phyloP scores from a whole-genome alignment of 2,797 vertebrate species.

The Taeniopygia guttata region DNA sequence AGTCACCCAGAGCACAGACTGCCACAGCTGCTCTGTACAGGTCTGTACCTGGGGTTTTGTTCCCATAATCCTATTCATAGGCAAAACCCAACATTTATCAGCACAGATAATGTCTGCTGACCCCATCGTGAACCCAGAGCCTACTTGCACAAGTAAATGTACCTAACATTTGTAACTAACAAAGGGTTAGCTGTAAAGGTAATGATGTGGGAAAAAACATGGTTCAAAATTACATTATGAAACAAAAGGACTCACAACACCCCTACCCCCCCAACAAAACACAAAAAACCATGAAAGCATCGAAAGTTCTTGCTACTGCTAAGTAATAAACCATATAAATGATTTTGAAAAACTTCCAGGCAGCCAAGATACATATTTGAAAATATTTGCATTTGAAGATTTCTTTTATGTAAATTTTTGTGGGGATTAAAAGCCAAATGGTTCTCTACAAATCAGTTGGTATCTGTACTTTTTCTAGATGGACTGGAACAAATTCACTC shows the following conservation, averaged over 20 bases:
- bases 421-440: neutral
- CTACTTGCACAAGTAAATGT: neutral
- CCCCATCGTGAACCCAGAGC: neutral
- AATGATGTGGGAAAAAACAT: neutral
- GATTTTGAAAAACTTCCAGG: neutral
- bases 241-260: neutral
- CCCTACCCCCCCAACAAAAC: neutral
- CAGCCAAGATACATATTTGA: neutral
- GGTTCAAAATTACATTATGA: neutral
- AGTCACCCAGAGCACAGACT: neutral
- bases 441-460: neutral
- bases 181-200: neutral
- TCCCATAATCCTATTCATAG: neutral
- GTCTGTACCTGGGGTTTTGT: neutral
- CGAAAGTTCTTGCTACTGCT: neutral
- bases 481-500: neutral
- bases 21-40: accelerated
- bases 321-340: neutral
- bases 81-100: neutral
- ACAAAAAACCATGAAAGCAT: neutral
- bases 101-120: neutral
- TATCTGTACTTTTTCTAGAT: neutral
- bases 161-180: neutral
- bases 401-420: neutral
- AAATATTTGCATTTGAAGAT: neutral